Evolutionary conservation across 2,888 invertebrate genomes (phyloP), one percentile per base, ranked within the genome.

Genomic region (Stenchaetothrips biformis): DNA sequence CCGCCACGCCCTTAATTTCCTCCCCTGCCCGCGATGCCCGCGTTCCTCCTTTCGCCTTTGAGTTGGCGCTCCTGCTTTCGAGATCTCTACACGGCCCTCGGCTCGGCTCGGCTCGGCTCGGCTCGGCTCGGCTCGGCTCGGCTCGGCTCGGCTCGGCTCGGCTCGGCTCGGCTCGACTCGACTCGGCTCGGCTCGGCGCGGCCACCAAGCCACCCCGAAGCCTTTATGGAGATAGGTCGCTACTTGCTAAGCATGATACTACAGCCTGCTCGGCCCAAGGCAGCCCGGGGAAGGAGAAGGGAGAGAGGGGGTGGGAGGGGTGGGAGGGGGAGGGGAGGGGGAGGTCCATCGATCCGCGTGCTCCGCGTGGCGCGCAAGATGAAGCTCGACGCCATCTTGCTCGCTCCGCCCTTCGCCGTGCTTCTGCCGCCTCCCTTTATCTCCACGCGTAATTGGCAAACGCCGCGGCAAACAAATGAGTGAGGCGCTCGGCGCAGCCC

Each of bases 281-380:
- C 79, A 81, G 79, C 80, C 80, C 74, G 79, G 77, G 77, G 79
- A 78, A 80, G 78, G 81, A 79, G 82, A 80, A 84, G 85, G 84
- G 85, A 84, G 82, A 21, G 83, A 83, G 84, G 83, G 85, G 85
- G 84, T 85, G 83, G 86, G 79, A 48, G 78, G 80, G 49, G 79
- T 21, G 37, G 18, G 79, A 53, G 79, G 13, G 21, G 18, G 16
- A 74, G 67, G 8, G n/a, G 48, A 78, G 47, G 27, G 27, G 53
- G 59, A 78, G 67, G 77, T 79, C 82, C 82, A 82, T 86, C 86
- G 87, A 88, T 86, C 88, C 88, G 88, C 88, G 89, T 89, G 89
- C 89, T 89, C 89, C 37, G 37, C 37, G 37, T 37, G 37, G 37
- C 37, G 37, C 37, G 53, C 53, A 53, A 53, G 11, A 18, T 18